Evolutionary conservation across 1,140 invertebrate genomes (phyloP).

Genomic region (Hylyphantes graminicola): DNA sequence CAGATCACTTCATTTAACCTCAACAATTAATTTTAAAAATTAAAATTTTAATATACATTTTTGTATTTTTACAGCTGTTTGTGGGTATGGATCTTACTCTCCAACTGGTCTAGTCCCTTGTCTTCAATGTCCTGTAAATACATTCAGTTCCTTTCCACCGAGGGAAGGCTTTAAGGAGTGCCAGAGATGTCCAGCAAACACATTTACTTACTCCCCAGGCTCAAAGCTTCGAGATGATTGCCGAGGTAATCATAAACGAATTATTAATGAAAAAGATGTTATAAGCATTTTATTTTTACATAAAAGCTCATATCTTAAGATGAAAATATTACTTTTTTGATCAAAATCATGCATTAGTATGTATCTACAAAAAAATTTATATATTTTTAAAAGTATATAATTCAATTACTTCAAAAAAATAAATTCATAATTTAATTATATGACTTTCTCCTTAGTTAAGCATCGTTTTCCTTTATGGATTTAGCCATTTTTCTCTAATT

Average conservation of each 20-base stretch:
- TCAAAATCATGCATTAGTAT: too few relatives aligned
- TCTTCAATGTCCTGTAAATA: slow-evolving; percentile 93
- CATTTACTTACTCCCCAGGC: slow-evolving; percentile 91
- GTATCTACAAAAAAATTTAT: too few relatives aligned
- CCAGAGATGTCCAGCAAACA: slow-evolving; percentile 89
- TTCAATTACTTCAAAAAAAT: too few relatives aligned
- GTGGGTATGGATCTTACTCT: slow-evolving; percentile 95
- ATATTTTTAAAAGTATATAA: too few relatives aligned
- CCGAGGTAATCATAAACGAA: slow-evolving; percentile 71
- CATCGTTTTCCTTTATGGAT: too few relatives aligned
- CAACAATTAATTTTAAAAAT: neutral
- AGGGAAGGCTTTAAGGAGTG: slow-evolving; percentile 94
- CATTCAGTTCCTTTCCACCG: slow-evolving; percentile 87
- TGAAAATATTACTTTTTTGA: too few relatives aligned
- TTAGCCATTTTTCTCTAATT: too few relatives aligned
- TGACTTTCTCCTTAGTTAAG: too few relatives aligned
- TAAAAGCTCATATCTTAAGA: too few relatives aligned
- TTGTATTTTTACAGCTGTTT: slow-evolving; percentile 81
- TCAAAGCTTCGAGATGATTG: slow-evolving; percentile 85
- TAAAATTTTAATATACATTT: neutral
- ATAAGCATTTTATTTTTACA: too few relatives aligned
- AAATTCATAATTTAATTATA: too few relatives aligned
- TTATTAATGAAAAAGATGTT: too few relatives aligned
- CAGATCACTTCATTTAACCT: neutral
- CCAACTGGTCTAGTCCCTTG: slow-evolving; percentile 94